Evolutionary conservation across 2,888 invertebrate genomes (phyloP), one percentile per base, ranked within the genome.

Genomic region (Limnephilus marmoratus): DNA sequence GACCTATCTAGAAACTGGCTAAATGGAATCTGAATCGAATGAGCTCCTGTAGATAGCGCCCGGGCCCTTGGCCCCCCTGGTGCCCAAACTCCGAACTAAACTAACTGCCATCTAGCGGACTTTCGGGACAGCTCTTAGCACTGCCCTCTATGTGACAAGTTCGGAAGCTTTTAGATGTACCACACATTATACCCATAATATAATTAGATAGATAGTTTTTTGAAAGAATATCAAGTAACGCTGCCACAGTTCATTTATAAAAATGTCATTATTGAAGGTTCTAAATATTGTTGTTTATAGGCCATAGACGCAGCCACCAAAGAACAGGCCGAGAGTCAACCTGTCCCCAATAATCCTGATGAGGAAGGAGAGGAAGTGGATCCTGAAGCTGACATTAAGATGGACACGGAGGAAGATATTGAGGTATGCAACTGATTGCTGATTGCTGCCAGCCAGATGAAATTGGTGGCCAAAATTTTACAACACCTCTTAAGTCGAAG

Each of bases 261-360:
- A 89, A 81, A 37, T 1, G 53, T 68, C 5, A 18, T 53, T 41
- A 87, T 11, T 87, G 53, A 24, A 31, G 2, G 24, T n/a, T 68
- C 24, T 83, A 29, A 49, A 88, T 88, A n/a, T 37, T 81, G 41
- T 81, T 89, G 45, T 83, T 18, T 85, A 81, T 90, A 97, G 96
- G 96, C 97, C 3, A 95, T 98, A 94, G 98, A 98, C 94, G 97
- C 97, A 90, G 98, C 98, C 0, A 98, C 98, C 0, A 97, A 98
- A 95, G 98, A 99, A 94, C 99, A 99, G 95, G 98, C 98, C 81
- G 96, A 98, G 94, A 95, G 97, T 94, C 97, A 97, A 94, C 97
- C 97, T 82, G 94, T 97, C 11, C 96, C 97, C n/a, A 96, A 97
- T 92, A 96, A 97, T 83, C 91, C 92, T 29, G 97, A 97, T 41